Base-by-base conservation (phyloP, 2,113 vertebrate species). In the Sturnus vulgaris region DNA sequence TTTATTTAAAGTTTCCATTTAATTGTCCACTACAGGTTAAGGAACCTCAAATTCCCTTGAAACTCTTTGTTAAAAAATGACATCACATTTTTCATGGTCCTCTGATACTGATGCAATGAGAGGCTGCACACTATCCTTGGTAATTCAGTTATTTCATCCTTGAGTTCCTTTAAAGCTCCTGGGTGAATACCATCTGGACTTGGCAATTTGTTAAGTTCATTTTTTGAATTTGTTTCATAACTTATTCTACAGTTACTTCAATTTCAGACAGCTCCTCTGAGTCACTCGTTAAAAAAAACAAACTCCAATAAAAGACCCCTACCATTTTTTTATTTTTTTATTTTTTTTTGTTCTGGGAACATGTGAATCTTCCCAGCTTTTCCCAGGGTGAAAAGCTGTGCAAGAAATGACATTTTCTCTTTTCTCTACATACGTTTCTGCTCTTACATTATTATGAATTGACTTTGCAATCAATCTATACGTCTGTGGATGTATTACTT, bases 131-230 rank as follows among this genome's bases (percentile, higher is more conserved):
- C 28, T 78, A 40, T 73, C 53, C 66, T 80, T 69, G 27, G 55
- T 79, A 92, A 90, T 90, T 93, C 46, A 21, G 66, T 88, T 91
- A 88, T 94, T 92, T 96, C 63, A 90, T 94, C 63, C 90, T 82
- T 90, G 82, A 92, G 59, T 90, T 90, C 68, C 66, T 80, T 76
- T 93, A 83, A 80, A 93, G 66, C 79, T 93, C 85, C 88, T 94
- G 78, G 37, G 66, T 94, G 85, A 95, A 93, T 72, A 90, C 82
- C 82, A 93, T 92, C 95, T 94, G 92, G 73, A 95, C 82, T 85
- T 93, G 84, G 82, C 31, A 83, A 92, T 86, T 93, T 92, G 39
- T 88, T 87, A 82, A 91, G 63, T 91, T 93, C 49, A 49, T 90
- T 76, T 93, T 94, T 39, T 80, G 63, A 72, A 27, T 82, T 96